Base-by-base conservation (phyloP, 2,113 vertebrate genomes). In the Addax nasomaculatus region DNA sequence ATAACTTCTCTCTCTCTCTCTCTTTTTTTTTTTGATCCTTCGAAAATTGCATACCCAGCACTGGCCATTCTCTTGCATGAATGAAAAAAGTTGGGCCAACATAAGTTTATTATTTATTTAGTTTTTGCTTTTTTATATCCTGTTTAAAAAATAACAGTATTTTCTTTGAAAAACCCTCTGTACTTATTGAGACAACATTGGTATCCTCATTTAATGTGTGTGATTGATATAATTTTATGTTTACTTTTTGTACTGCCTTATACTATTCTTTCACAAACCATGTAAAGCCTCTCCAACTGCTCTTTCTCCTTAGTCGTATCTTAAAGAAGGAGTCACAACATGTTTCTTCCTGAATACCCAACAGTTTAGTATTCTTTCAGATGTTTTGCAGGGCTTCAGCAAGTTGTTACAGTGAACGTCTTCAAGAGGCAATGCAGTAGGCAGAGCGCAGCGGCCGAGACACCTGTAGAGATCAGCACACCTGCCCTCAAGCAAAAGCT, bases 401-500 rank as follows among this genome's bases (percentile, higher is more conserved):
- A 58, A 98, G 95, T 98, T 84, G 43, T 97, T 98, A 70, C 0
- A 83, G 27, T 55, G 95, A 73, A 95, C 93, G 95, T 96, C 89
- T 98, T 98, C 89, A 97, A 98, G 98, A 98, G 97, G 97, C 98
- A 98, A 94, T 98, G 95, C 89, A 97, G 98, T 98, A 97, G 97
- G 97, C 96, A 93, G 85, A 97, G 96, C 88, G 62, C 97, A 88
- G 88, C 89, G 36, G 94, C 83, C 83, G 81, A 39, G 97, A 98
- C 96, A 99, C 99, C 98, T 99, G 98, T 98, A 97, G 99, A 98
- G 99, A 99, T 97, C 98, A 96, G 98, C 94, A 73, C 97, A 97
- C 98, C 98, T 99, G 98, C 99, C 99, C 98, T 99, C 98, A 85
- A 99, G 99, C 98, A 97, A 98, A 97, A 98, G 97, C 97, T 98